A percentile compares a stretch with the other conserved stretches of the same genome.
phyloP scores from a whole-genome alignment of 2,797 vertebrate species.

The Odontamblyopus lacepedii region DNA sequence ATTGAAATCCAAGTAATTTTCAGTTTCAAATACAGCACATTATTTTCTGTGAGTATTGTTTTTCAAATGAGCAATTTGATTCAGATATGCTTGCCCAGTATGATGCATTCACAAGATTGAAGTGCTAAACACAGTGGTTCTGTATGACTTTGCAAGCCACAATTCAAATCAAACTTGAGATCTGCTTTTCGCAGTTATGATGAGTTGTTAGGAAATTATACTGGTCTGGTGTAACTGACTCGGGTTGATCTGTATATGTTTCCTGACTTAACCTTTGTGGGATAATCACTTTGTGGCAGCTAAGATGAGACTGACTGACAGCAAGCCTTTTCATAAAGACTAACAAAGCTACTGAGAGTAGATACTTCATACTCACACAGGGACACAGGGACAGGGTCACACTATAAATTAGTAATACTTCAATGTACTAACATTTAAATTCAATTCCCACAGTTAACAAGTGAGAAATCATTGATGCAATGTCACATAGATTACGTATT shows the following conservation, averaged over 20 bases:
- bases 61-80: constrained; percentile 51
- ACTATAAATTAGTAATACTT: background rate
- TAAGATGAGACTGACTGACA: background rate
- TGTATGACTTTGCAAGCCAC: background rate
- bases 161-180: constrained; percentile 4
- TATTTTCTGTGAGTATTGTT: constrained; percentile 61
- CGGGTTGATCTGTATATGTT: constrained; percentile 7
- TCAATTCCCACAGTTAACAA: background rate
- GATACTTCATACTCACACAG: background rate
- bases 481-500: background rate
- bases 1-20: constrained; percentile 61
- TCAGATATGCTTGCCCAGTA: constrained; percentile 24
- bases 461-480: background rate
- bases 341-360: background rate
- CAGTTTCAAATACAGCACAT: constrained; percentile 57
- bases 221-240: constrained; percentile 12
- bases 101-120: constrained; percentile 5
- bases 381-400: background rate
- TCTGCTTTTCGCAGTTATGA: constrained; percentile 16
- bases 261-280: constrained; percentile 34
- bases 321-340: background rate
- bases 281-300: constrained; percentile 18
- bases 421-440: background rate
- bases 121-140: constrained; percentile 5
- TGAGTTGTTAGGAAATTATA: background rate